A percentile compares a stretch with the other conserved stretches of the same genome.
Conservation (phyloP, 2,888 invertebrate species). For the Luperina nickerlii region DNA sequence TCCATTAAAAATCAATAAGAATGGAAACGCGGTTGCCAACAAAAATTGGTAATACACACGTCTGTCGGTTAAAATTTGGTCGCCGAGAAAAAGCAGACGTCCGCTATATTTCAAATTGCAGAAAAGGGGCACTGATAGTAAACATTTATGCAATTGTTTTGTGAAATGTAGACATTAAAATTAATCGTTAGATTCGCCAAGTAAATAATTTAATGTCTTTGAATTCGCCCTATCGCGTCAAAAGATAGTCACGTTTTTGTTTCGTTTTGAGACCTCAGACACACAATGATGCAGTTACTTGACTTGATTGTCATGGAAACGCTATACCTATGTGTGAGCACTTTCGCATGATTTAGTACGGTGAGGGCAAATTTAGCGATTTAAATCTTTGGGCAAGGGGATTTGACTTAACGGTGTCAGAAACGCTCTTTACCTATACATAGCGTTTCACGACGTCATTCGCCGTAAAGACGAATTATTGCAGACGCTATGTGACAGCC, state of each 20-base stretch:
- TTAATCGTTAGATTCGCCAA: too few species aligned
- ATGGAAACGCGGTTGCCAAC: background rate
- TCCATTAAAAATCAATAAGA: background rate
- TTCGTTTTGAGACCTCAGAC: background rate
- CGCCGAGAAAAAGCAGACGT: background rate
- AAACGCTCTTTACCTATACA: background rate
- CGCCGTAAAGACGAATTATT: background rate
- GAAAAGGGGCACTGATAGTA: background rate
- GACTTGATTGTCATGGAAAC: background rate
- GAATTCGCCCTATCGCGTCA: background rate
- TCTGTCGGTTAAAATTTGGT: background rate
- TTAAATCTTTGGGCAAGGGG: too few species aligned
- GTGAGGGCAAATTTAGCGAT: background rate
- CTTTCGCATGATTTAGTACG: background rate
- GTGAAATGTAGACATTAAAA: background rate
- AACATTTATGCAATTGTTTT: background rate
- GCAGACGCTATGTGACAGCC: background rate
- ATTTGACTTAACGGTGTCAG: background rate
- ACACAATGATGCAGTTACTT: background rate
- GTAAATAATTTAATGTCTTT: too few species aligned
- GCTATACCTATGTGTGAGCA: background rate
- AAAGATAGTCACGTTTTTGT: background rate
- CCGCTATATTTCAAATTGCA: background rate
- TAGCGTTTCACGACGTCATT: background rate
- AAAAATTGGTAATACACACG: background rate